Evolutionary conservation across 2,113 vertebrate genomes (phyloP), one percentile per base, ranked within the genome.

Genomic region (Anoura caudifer): DNA sequence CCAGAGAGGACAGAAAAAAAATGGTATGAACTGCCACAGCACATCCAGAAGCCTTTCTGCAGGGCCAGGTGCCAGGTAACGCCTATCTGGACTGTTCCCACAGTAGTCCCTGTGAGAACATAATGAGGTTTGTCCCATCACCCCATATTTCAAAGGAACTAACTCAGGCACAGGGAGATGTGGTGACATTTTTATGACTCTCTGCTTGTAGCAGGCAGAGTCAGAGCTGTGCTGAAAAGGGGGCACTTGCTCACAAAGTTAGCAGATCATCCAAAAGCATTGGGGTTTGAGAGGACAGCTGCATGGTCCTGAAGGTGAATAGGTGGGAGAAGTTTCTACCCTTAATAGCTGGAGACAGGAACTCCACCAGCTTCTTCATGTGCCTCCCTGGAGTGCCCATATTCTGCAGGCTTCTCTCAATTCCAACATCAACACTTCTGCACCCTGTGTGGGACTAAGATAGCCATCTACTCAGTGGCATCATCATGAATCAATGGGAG

Each of bases 141-240:
- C 17, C 8, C 15, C 28, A 45, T 7, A 45, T 69, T 33, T 19
- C 54, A 33, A 43, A 63, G 43, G n/a, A 84, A 24, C 54, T 13
- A 63, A 28, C 31, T 36, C 43, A 54, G 17, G 43, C 41, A 24
- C 28, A 63, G 43, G 24, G 8, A 8, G 19, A 38, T 20, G 20
- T 47, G 63, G 33, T 56, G 41, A 24, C 38, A 11, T 43, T 69
- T 10, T 7, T 2, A 15, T 38, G 72, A 22, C 45, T 26, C 13
- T 15, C 1, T 56, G 31, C 11, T 22, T 11, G 56, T 17, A 31
- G 38, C 98, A 99, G 95, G 99, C 99, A 95, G 98, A 98, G 96
- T 50, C 28, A 11, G 47, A 22, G 36, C 59, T 26, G 63, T 41
- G 93, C 56, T 16, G 7, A 9, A 31, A 45, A 59, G 54, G n/a